phyloP scores from a whole-genome alignment of 2,797 vertebrate genomes.

The Cyprinodon diabolis region DNA sequence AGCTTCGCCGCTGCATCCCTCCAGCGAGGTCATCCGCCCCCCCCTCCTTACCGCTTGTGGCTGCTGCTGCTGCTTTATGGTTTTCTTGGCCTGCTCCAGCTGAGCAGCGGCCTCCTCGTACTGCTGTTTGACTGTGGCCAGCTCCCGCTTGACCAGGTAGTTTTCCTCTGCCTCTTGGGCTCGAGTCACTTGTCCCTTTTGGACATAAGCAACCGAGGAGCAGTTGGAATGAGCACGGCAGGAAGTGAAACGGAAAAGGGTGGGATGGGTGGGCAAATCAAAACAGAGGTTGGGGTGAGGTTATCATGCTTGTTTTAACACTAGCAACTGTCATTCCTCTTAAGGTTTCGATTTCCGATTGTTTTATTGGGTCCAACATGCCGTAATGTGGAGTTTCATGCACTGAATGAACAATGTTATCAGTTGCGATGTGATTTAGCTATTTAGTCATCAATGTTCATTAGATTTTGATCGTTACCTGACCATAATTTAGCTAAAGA shows the following conservation, averaged over 20 bases:
- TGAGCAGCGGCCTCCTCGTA: constrained; percentile 92
- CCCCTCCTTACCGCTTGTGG: constrained; percentile 92
- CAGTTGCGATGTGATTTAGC: constrained; percentile 16
- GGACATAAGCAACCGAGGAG: constrained; percentile 74
- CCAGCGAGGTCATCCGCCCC: constrained; percentile 27
- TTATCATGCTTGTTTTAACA: constrained; percentile 65
- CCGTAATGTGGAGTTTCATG: constrained; percentile 54
- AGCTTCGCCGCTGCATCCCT: constrained; percentile 15
- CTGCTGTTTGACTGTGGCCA: constrained; percentile 98
- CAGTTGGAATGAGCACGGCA: constrained; percentile 62
- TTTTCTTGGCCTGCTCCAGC: constrained; percentile 93
- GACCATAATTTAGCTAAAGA: constrained; percentile 38
- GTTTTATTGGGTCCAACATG: constrained; percentile 19
- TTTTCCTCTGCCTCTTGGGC: constrained; percentile 99
- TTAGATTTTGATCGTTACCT: constrained; percentile 6
- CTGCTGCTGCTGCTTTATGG: constrained; percentile 90
- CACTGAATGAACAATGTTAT: constrained; percentile 38
- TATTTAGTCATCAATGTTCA: constrained; percentile 1
- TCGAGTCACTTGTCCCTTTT: constrained; percentile 99
- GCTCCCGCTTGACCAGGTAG: constrained; percentile 99
- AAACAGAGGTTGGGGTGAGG: constrained; percentile 40
- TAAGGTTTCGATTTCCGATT: constrained; percentile 19
- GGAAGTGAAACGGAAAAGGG: constrained; percentile 35
- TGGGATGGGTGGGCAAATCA: constrained; percentile 50
- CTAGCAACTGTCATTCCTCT: constrained; percentile 33